Evolutionary conservation across 92 coral and sea anemone species (phyloP).

Genomic region (Parazoanthus darwini): DNA sequence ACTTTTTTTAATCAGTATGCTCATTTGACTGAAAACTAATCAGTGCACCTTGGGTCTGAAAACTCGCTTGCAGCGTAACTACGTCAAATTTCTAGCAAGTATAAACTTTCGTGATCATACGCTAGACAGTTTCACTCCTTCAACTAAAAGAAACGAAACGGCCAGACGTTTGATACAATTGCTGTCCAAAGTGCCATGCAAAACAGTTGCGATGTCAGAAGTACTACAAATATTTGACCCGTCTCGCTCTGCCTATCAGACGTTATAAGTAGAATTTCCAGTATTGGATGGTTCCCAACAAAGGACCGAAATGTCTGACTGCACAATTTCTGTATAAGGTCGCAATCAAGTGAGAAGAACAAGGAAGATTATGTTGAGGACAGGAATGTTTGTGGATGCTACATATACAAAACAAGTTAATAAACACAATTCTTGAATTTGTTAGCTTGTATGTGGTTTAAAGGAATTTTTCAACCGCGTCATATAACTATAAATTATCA

Average conservation of each 20-base stretch:
- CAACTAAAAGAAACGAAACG: neutral
- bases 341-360: neutral
- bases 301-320: neutral
- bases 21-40: neutral
- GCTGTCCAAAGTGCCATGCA: neutral
- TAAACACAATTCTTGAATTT: neutral
- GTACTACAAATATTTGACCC: constrained; percentile 3
- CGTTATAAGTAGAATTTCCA: constrained; percentile 12
- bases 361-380: neutral
- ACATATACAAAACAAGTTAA: neutral
- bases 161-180: neutral
- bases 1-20: neutral
- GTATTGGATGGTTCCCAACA: neutral
- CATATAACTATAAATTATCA: neutral
- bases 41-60: neutral
- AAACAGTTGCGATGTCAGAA: neutral
- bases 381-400: neutral
- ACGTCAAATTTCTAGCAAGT: neutral
- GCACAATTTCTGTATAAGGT: neutral
- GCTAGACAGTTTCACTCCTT: neutral
- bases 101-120: constrained; percentile 28
- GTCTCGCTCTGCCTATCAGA: neutral
- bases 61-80: neutral
- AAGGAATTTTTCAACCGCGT: neutral
- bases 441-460: neutral